Conservation (phyloP, 2,113 vertebrate species). For the Sciurus niger region DNA sequence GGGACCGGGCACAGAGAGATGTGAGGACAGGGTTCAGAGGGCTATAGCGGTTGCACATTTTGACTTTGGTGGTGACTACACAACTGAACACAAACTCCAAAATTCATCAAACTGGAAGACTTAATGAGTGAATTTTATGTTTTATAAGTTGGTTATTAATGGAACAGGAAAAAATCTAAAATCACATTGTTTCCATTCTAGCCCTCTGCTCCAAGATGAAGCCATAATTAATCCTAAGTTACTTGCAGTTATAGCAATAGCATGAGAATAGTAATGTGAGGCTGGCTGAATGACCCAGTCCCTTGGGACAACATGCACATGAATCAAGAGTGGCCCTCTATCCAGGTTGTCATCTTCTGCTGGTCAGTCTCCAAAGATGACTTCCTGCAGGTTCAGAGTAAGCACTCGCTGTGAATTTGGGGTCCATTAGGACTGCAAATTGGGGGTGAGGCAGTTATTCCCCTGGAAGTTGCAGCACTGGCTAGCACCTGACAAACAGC, state of each 20-base stretch:
- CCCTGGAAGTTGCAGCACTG: not conserved
- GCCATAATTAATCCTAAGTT: not conserved
- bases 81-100: too few relatives aligned
- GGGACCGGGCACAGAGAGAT: not conserved
- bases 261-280: too few relatives aligned
- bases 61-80: too few relatives aligned
- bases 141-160: not conserved
- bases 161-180: not conserved
- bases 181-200: not conserved
- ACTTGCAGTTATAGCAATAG: fast-evolving
- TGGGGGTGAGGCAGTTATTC: fast-evolving
- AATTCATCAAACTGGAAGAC: not conserved
- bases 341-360: not conserved
- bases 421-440: fast-evolving
- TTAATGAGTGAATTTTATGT: not conserved
- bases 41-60: fast-evolving
- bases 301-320: too few relatives aligned
- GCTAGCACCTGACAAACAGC: too few relatives aligned
- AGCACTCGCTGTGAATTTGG: not conserved
- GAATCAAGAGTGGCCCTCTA: too few relatives aligned
- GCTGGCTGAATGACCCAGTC: too few relatives aligned
- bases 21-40: not conserved
- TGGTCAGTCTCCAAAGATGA: not conserved
- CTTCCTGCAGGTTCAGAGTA: too few relatives aligned
- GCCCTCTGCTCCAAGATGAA: not conserved